Evolutionary conservation across 2,113 vertebrate species (phyloP).

Genomic region (Sylvietta virens): DNA sequence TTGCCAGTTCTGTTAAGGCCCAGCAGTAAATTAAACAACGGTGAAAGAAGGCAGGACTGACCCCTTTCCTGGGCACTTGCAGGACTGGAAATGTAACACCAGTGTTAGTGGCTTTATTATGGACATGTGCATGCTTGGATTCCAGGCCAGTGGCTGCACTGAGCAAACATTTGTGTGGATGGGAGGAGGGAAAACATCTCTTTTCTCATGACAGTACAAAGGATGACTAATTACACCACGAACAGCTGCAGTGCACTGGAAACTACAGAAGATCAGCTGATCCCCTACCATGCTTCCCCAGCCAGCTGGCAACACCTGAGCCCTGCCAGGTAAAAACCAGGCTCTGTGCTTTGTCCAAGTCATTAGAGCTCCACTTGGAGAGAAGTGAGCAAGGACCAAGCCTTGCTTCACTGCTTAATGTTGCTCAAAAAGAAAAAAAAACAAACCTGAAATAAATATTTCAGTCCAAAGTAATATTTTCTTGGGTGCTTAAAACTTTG

Average conservation of each 20-base stretch:
- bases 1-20: not conserved
- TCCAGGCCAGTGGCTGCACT: slow-evolving; percentile 20
- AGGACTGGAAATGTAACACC: slow-evolving; percentile 2
- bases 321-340: not conserved
- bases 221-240: slow-evolving; percentile 5
- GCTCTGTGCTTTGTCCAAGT: slow-evolving; percentile 11
- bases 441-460: not conserved
- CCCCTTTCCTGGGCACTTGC: not conserved
- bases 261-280: slow-evolving; percentile 19
- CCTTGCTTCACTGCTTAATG: not conserved
- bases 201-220: not conserved
- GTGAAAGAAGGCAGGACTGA: not conserved
- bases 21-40: not conserved
- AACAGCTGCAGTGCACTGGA: slow-evolving; percentile 32
- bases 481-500: slow-evolving; percentile 34
- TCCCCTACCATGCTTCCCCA: not conserved
- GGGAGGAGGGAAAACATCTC: not conserved
- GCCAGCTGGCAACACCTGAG: not conserved
- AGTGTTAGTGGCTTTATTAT: slow-evolving; percentile 36
- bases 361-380: not conserved
- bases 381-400: not conserved
- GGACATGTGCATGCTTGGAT: not conserved
- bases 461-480: slow-evolving; percentile 30
- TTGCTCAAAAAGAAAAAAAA: not conserved
- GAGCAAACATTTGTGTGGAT: slow-evolving; percentile 11